Conservation (phyloP, 2,113 vertebrate species). For the Vulpes vulpes region DNA sequence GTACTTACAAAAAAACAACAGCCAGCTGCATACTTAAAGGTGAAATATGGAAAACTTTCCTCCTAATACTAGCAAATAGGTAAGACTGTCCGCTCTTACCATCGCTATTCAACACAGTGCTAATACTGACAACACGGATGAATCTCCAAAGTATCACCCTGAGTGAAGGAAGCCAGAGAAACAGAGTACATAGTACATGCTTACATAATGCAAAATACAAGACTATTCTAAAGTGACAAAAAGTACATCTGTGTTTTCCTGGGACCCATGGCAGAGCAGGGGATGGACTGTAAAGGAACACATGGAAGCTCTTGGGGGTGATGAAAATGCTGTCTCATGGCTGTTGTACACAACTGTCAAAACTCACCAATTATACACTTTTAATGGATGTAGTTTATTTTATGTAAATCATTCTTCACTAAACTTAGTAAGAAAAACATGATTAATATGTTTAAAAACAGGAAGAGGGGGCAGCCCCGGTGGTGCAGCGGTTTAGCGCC, state of each 20-base stretch:
- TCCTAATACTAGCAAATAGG: background rate
- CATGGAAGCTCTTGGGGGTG: background rate
- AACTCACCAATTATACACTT: background rate
- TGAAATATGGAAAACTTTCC: background rate
- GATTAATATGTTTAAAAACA: constrained; percentile 21
- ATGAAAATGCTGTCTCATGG: background rate
- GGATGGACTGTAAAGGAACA: background rate
- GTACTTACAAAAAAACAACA: background rate
- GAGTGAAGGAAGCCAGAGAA: background rate
- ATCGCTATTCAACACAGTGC: background rate
- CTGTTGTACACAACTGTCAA: background rate
- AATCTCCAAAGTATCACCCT: background rate
- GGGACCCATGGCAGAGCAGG: background rate
- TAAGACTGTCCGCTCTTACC: background rate
- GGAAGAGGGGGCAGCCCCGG: background rate
- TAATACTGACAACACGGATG: background rate
- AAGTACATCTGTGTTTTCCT: background rate
- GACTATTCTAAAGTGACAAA: background rate
- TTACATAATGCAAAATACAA: background rate
- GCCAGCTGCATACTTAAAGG: background rate
- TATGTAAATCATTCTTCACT: background rate
- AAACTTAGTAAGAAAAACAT: background rate
- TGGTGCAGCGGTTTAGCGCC: too few relatives aligned
- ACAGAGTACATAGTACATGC: background rate
- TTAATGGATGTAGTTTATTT: background rate